Base-by-base conservation (phyloP, 2,113 vertebrate genomes). In the Setophaga petechia region DNA sequence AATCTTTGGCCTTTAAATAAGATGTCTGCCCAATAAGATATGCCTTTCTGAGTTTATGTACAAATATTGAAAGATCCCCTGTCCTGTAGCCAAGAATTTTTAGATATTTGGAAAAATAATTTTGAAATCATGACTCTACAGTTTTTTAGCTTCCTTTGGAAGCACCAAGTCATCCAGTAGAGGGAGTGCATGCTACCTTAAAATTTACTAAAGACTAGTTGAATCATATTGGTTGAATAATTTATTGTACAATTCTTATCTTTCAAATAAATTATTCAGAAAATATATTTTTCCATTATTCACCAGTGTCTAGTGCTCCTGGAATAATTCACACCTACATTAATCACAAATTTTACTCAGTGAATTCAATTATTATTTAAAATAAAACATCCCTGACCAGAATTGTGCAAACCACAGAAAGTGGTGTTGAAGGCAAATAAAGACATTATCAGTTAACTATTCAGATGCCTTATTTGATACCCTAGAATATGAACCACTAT, bases 201-300 rank as follows among this genome's bases (percentile, higher is more conserved):
- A 95, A 94, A 72, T 88, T 84, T 23, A 72, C 69, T 84, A 9
- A 91, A 92, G 57, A 78, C 35, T 58, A 39, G 28, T 66, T 68
- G 90, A 90, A 78, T 92, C 33, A 46, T 63, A 41, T 62, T 76
- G 59, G 37, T 81, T 96, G 66, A 96, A 96, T 96, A 94, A 97
- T 96, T 97, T 92, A 96, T 90, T 6, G 11, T 65, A 72, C 41
- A 84, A 90, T 95, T 87, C 85, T 96, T 93, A 83, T 82, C 90
- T 94, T 95, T 89, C 73, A 84, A 95, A 96, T 96, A 89, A 96
- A 96, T 96, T 95, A 96, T 96, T 96, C 80, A 97, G 63, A 93
- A 96, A 96, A 96, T 96, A 93, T 90, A 96, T 96, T 95, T 96
- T 94, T 90, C 15, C 65, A 94, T 96, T 94, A 95, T 92, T 96